Conservation (phyloP, 2,113 vertebrate species). For the Synodontis membranacea region DNA sequence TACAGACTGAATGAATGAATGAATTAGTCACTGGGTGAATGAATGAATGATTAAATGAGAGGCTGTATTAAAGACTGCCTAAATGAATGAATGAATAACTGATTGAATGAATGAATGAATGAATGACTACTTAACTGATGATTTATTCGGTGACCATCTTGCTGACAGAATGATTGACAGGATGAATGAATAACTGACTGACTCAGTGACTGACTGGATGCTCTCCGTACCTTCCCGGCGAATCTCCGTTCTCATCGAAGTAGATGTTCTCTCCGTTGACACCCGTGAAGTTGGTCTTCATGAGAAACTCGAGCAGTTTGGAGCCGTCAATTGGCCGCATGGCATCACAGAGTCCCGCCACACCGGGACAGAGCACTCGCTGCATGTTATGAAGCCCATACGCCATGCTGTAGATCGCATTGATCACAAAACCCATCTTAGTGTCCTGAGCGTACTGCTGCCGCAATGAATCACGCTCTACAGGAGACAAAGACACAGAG, state of each 20-base stretch:
- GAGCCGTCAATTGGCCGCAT: conserved; percentile 94
- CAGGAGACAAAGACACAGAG: conserved; percentile 5
- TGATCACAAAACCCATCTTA: conserved; percentile 99
- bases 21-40: not conserved
- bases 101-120: not conserved
- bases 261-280: conserved; percentile 93
- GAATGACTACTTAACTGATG: not conserved
- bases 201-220: not conserved
- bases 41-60: not conserved
- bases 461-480: conserved; percentile 85
- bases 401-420: conserved; percentile 98
- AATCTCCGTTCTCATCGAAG: conserved; percentile 96
- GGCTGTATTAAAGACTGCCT: not conserved
- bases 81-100: not conserved
- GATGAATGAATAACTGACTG: not conserved
- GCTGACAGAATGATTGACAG: not conserved
- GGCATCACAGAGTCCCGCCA: conserved; percentile 86
- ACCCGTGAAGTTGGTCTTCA: conserved; percentile 96
- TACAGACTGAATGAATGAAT: not conserved
- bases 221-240: conserved; percentile 86
- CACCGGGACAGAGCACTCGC: conserved; percentile 81
- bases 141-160: no score
- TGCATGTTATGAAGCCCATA: conserved; percentile 98
- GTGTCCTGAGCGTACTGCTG: conserved; percentile 96
- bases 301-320: conserved; percentile 90